These are phyloP conservation scores for Microctonus aethiopoides DNA, from an alignment of 2,888 invertebrate genomes.

Conservation along the genomic window DNA sequence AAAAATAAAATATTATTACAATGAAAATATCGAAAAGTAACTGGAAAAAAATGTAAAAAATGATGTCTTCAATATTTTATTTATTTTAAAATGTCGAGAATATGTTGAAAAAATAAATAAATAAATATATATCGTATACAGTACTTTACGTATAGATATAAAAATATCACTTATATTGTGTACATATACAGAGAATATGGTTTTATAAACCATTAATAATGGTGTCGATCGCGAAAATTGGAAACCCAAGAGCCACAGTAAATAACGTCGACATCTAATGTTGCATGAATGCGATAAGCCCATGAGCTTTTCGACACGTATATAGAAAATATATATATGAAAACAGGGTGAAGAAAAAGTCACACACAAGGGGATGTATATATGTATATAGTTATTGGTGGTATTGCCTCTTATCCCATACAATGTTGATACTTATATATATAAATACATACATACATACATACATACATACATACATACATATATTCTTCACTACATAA, in stretches of 20 bases:
- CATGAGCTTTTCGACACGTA: slow-evolving; percentile 51
- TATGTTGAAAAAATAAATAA: too few relatives aligned
- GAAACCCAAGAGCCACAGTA: slow-evolving; percentile 53
- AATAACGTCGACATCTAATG: slow-evolving; percentile 65
- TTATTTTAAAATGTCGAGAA: background rate
- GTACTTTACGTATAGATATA: background rate
- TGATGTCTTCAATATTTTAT: background rate
- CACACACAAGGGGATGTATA: slow-evolving; percentile 10
- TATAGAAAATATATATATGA: slow-evolving; percentile 31
- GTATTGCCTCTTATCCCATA: background rate
- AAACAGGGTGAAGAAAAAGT: slow-evolving; percentile 21
- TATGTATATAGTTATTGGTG: background rate
- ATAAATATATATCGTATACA: too few relatives aligned
- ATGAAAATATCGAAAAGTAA: background rate
- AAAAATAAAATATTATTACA: background rate
- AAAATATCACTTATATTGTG: background rate
- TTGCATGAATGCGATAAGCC: slow-evolving; percentile 67
- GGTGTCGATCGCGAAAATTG: slow-evolving; percentile 45
- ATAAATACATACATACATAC: too few relatives aligned
- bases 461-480: too few relatives aligned
- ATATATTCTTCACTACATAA: too few relatives aligned
- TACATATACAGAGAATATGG: background rate
- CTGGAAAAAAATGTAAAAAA: slow-evolving; percentile 7
- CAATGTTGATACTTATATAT: background rate
- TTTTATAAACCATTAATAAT: slow-evolving; percentile 23